A percentile compares a stretch with the other conserved stretches of the same genome.
Conservation (phyloP, 1,140 invertebrate genomes). For the Eumaeus atala region DNA sequence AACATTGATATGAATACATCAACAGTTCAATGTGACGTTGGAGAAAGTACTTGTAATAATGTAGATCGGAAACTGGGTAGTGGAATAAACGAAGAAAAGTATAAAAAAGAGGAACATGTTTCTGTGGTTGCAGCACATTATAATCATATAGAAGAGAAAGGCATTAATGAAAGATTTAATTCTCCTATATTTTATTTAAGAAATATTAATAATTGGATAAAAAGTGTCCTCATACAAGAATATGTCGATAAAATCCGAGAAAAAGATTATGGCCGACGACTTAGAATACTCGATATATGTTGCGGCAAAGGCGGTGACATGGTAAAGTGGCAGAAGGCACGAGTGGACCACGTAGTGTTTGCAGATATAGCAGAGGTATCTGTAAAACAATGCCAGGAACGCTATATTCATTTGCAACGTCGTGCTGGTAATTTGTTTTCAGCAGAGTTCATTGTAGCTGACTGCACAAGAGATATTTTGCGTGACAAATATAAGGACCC, state of each 20-base stretch:
- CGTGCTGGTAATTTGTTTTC: slow-evolving; percentile 76
- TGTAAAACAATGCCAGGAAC: slow-evolving; percentile 87
- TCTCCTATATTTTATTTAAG: slow-evolving; percentile 94
- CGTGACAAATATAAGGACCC: slow-evolving; percentile 82
- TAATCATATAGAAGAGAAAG: slow-evolving; percentile 88
- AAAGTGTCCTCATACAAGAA: slow-evolving; percentile 91
- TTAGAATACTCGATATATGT: slow-evolving; percentile 83
- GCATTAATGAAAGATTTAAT: slow-evolving; percentile 83
- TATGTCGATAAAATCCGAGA: slow-evolving; percentile 79
- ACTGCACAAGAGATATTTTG: slow-evolving; percentile 90
- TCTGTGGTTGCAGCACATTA: slow-evolving; percentile 88
- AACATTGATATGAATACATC: background rate
- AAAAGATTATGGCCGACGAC: slow-evolving; percentile 73
- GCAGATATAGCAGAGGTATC: slow-evolving; percentile 95
- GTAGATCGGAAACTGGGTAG: background rate
- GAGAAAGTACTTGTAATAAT: slow-evolving; percentile 2
- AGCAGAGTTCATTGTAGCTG: slow-evolving; percentile 94
- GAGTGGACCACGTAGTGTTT: slow-evolving; percentile 91
- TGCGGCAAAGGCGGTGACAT: slow-evolving; percentile 98
- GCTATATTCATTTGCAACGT: slow-evolving; percentile 79
- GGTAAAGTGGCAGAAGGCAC: slow-evolving; percentile 93
- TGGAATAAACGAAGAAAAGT: background rate
- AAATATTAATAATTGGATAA: slow-evolving; percentile 99
- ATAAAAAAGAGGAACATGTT: slow-evolving; percentile 54
- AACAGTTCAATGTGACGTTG: slow-evolving; percentile 1